Percentiles rank a stretch among this genome's conserved stretches.
Conservation (phyloP, 2,888 invertebrate species). For the Petrophora chlorosata region DNA sequence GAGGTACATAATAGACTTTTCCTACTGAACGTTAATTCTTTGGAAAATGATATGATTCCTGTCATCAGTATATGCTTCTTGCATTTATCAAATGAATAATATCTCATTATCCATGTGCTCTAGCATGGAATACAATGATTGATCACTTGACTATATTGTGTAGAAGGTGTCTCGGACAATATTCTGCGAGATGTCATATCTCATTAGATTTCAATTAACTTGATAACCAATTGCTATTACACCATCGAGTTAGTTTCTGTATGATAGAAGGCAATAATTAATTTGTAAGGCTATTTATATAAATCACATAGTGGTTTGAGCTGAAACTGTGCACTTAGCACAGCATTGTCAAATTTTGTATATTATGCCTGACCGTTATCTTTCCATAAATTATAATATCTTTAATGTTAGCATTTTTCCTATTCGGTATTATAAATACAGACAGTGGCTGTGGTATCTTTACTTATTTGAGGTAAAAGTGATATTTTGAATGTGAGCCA, state of each 20-base stretch:
- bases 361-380: conserved; percentile 73
- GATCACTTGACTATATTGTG: background rate
- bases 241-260: conserved; percentile 13
- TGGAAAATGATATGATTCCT: background rate
- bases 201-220: conserved; percentile 11
- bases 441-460: conserved; percentile 84
- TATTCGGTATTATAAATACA: conserved; percentile 84
- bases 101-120: background rate
- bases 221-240: conserved; percentile 1
- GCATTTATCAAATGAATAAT: conserved; percentile 4
- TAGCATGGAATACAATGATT: conserved; percentile 8
- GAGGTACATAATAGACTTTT: conserved; percentile 11
- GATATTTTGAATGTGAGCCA: conserved; percentile 62
- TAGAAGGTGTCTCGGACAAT: conserved; percentile 2
- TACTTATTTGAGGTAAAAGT: conserved; percentile 77
- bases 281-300: conserved; percentile 22
- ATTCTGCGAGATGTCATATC: conserved; percentile 2
- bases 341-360: conserved; percentile 58
- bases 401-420: conserved; percentile 79
- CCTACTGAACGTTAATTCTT: background rate
- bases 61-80: background rate
- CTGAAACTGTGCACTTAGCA: conserved; percentile 72
- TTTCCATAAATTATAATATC: conserved; percentile 67
- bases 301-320: conserved; percentile 32
- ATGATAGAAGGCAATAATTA: conserved; percentile 29